Base-by-base conservation (phyloP, 2,888 invertebrate species). In the Andrena hattorfiana region DNA sequence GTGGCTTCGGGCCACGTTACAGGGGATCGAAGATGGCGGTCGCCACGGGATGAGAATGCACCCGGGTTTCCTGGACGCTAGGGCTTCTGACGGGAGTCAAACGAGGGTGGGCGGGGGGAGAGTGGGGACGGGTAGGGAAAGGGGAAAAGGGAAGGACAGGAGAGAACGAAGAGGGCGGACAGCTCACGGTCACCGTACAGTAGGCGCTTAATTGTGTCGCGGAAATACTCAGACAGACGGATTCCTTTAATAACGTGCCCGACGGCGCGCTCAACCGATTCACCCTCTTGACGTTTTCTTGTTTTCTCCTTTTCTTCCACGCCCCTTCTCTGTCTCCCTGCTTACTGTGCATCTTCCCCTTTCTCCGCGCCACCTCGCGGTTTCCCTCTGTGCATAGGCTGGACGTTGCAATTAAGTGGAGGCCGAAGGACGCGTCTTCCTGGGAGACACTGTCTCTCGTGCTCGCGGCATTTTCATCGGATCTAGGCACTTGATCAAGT, bases 141-240 rank as follows among this genome's bases (percentile, higher is more conserved):
- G 32, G 66, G 51, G 49, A 56, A 54, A 71, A 60, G 77, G 59
- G 67, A 51, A 71, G 73, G 72, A 74, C 59, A 35, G 63, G 59
- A 82, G 77, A 62, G 72, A 72, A 67, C 74, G 77, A 49, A 54
- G 62, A 68, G 72, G 62, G 69, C 67, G 76, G 79, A 83, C 84
- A 84, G 79, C 87, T 89, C 87, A 89, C 89, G 87, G 89, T 89
- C 87, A 88, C 85, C 84, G 85, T 87, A 75, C 83, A 84, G 75
- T 77, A 69, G 83, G 80, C 86, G 87, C 89, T 90, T 90, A 91
- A 91, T 91, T 92, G 91, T 90, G 89, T 90, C 90, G 90, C 89
- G 87, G 89, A 93, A 92, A 92, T 92, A 90, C 91, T 92, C 92
- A 92, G 92, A 92, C 92, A 86, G 90, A 89, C 88, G 91, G 90